A percentile compares a stretch with the other conserved stretches of the same genome.
Evolutionary conservation across 2,797 vertebrate genomes (phyloP).

Genomic region (Acestrorhynchus altus): DNA sequence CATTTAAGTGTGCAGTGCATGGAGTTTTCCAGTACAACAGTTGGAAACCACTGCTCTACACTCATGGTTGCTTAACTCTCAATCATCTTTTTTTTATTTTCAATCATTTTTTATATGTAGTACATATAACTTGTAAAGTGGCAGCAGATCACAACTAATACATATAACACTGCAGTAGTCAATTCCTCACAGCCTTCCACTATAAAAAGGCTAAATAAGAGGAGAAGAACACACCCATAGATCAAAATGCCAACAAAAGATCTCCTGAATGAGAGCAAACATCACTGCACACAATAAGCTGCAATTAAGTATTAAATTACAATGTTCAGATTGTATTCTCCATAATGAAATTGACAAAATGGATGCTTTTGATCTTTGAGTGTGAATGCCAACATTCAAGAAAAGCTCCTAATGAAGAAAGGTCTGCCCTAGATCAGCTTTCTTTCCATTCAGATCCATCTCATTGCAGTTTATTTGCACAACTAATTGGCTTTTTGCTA

Average conservation of each 20-base stretch:
- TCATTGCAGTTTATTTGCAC: slow-evolving; percentile 1
- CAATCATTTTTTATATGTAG: background rate
- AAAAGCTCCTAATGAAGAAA: slow-evolving; percentile 1
- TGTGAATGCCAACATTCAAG: background rate
- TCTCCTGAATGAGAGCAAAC: background rate
- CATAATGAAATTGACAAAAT: slow-evolving; percentile 17
- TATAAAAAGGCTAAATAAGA: background rate
- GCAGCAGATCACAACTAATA: background rate
- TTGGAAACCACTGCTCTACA: no score
- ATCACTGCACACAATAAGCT: background rate
- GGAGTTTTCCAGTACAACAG: no score
- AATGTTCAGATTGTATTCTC: background rate
- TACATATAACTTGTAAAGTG: background rate
- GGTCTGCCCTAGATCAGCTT: background rate
- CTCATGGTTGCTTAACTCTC: no score
- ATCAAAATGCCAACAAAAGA: slow-evolving; percentile 1
- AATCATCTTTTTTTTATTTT: no score
- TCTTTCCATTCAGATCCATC: background rate
- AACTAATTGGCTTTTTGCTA: slow-evolving; percentile 6
- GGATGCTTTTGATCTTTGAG: slow-evolving; percentile 11
- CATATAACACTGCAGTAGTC: background rate
- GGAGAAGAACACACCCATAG: background rate
- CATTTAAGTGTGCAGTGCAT: no score
- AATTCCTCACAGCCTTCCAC: background rate
- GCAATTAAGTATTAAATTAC: background rate